A percentile compares a stretch with the other conserved stretches of the same genome.
These are phyloP conservation scores for Antitype chi DNA, from an alignment of 2,888 invertebrate genomes.

Conservation along the genomic window DNA sequence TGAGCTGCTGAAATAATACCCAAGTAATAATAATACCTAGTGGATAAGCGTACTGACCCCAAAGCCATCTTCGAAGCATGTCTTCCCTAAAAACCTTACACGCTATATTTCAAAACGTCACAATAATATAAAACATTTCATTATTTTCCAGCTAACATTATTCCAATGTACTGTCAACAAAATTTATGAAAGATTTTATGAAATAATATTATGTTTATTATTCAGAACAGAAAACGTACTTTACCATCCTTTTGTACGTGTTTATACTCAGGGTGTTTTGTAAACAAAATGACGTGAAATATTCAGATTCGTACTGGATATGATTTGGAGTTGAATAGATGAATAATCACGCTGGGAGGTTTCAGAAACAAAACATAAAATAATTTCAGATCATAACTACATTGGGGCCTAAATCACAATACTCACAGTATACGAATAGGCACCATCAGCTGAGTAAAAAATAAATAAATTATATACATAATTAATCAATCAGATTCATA, in stretches of 20 bases:
- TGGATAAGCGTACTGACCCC: constrained; percentile 1
- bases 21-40: not conserved
- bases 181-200: constrained; percentile 43
- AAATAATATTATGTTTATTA: constrained; percentile 43
- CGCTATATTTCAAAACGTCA: constrained; percentile 46
- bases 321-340: constrained; percentile 21
- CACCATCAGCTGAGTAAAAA: too few relatives aligned
- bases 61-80: constrained; percentile 3
- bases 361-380: not conserved
- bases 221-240: constrained; percentile 27
- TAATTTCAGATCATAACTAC: too few relatives aligned
- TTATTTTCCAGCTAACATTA: constrained; percentile 40
- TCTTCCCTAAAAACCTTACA: constrained; percentile 42
- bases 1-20: not conserved
- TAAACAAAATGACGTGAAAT: constrained; percentile 30
- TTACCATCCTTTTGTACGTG: constrained; percentile 12
- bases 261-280: constrained; percentile 18
- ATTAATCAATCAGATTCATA: not conserved
- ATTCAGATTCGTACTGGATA: constrained; percentile 23
- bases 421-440: not conserved
- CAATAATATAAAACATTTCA: constrained; percentile 43
- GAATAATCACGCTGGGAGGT: not conserved
- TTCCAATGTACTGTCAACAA: constrained; percentile 43
- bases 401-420: not conserved
- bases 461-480: not conserved